Base-by-base conservation (phyloP, 1,140 invertebrate genomes). In the Thrips palmi region DNA sequence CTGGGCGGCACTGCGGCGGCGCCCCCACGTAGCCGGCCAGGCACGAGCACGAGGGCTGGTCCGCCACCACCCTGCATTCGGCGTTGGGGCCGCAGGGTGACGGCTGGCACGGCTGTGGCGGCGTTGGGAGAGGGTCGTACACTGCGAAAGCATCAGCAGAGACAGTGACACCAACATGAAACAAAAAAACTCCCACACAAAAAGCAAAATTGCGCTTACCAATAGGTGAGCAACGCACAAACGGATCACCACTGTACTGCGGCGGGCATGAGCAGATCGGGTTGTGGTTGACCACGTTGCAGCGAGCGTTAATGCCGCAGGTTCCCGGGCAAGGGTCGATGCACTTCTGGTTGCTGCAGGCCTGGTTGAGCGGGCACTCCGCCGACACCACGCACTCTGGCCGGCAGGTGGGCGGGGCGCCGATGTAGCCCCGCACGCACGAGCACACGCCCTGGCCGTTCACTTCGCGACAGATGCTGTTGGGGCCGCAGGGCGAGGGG, bases 401-500 rank as follows among this genome's bases (percentile, higher is more conserved):
- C 34, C 64, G 49, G 42, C 67, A 69, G n/a, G 49, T 55, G 1
- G 65, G 64, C 15, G 66, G 63, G 23, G 54, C 50, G 12, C 67
- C 66, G 27, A 60, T 52, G 40, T 67, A 67, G 10, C 59, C 60
- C n/a, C 59, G 59, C 21, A 62, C 47, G 46, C 67, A 70, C 0
- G 65, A 65, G 45, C 68, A 71, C 2, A 64, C 61, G 8, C 65
- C 64, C 47, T 63, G 60, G 8, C 56, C 58, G 25, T 65, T 64
- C 2, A 56, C 47, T 31, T 57, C 53, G 37, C 64, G 7, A n/a
- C n/a, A n/a, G n/a, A 75, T 59, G 39, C 74, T 78, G 52, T 83
- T 79, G 2, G 68, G 66, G 21, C 74, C 74, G 55, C 72, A 77
- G n/a, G 73, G 73, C 18, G 62, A 68, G 14, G 72, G 59, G 28